Evolutionary conservation across 2,888 invertebrate species (phyloP).

Genomic region (Lasioglossum zephyrum): DNA sequence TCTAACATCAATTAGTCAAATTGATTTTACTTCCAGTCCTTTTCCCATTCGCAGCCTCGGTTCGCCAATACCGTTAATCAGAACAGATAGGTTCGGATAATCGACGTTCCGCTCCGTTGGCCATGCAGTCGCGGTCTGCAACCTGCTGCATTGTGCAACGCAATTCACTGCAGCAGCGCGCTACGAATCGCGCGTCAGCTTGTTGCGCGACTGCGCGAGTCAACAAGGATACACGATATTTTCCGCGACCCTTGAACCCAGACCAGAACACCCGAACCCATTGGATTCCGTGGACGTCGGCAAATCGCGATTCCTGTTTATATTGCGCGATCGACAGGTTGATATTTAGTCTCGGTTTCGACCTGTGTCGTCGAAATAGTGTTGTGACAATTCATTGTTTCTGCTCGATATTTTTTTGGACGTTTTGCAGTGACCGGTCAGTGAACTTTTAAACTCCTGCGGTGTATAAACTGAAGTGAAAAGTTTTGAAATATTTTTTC

Average conservation of each 20-base stretch:
- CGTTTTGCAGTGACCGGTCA: not conserved
- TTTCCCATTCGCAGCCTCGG: not conserved
- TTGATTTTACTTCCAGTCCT: conserved; percentile 5
- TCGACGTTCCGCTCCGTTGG: conserved; percentile 2
- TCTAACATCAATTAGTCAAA: conserved; percentile 15
- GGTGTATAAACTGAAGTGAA: not conserved
- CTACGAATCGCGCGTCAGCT: conserved; percentile 46
- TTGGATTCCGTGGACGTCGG: conserved; percentile 40
- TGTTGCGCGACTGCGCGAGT: conserved; percentile 55
- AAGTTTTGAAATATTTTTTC: not conserved
- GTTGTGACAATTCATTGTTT: not conserved
- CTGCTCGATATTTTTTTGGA: not conserved
- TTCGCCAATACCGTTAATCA: not conserved
- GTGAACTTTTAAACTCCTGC: not conserved
- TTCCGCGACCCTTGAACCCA: conserved; percentile 50
- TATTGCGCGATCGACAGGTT: not conserved
- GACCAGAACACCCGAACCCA: conserved; percentile 41
- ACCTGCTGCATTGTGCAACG: conserved; percentile 43
- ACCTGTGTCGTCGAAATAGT: not conserved
- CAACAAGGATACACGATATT: conserved; percentile 52
- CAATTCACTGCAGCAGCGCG: conserved; percentile 48
- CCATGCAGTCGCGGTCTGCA: conserved; percentile 15
- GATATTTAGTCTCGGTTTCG: not conserved
- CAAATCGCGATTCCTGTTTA: conserved; percentile 37
- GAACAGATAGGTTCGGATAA: conserved; percentile 10